These are phyloP conservation scores for Epinotia ramella DNA, from an alignment of 2,888 invertebrate species.

Conservation along the genomic window DNA sequence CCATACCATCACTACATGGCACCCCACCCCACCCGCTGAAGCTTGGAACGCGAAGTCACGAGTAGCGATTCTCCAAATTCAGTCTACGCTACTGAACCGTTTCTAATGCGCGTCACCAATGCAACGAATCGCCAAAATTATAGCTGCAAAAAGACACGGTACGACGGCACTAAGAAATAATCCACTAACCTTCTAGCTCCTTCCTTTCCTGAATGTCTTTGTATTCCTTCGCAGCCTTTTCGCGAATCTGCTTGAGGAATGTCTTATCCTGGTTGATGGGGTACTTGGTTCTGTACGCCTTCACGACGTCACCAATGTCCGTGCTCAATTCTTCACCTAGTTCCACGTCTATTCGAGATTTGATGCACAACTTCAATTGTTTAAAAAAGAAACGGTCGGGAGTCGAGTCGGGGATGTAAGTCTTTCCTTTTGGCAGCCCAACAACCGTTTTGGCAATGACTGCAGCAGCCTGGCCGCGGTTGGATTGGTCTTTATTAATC, in stretches of 20 bases:
- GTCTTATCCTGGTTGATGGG: slow-evolving; percentile 22
- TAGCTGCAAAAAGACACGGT: neutral
- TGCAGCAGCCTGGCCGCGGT: slow-evolving; percentile 46
- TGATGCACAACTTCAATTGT: slow-evolving; percentile 49
- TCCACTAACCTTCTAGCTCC: slow-evolving; percentile 4
- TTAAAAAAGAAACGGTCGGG: slow-evolving; percentile 4
- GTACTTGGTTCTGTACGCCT: slow-evolving; percentile 47
- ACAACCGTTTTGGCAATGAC: slow-evolving; percentile 39
- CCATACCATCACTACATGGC: neutral
- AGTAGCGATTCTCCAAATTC: neutral
- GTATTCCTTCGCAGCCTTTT: slow-evolving; percentile 20
- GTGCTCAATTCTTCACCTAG: slow-evolving; percentile 45
- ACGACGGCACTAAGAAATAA: neutral
- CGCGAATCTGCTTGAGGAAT: slow-evolving; percentile 35
- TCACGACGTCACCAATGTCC: slow-evolving; percentile 35
- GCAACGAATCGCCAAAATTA: neutral
- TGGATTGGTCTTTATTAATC: slow-evolving; percentile 41
- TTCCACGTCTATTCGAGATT: slow-evolving; percentile 51
- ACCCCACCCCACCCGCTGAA: neutral
- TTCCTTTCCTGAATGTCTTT: neutral
- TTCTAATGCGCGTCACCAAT: neutral
- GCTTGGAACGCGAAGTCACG: neutral
- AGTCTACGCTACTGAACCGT: neutral
- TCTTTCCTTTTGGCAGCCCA: slow-evolving; percentile 4
- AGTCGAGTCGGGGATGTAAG: neutral